Percentiles rank a stretch among this genome's conserved stretches.
phyloP scores from a whole-genome alignment of 1,140 invertebrate genomes.

The Cotesia chilonis region DNA sequence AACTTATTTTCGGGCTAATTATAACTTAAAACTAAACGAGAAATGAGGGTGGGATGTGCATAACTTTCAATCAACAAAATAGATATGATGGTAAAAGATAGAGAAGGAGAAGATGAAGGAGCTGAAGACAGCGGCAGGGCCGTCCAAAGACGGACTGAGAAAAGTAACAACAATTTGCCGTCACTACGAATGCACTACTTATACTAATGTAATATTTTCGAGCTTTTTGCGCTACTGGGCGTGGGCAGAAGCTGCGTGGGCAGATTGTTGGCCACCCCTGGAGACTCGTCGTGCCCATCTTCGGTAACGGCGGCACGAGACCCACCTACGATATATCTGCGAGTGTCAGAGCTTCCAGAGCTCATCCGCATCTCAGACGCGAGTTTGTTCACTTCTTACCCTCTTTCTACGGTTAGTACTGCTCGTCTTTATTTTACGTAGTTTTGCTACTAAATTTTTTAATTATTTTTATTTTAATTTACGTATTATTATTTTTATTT shows the following conservation, averaged over 20 bases:
- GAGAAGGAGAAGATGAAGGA: neutral
- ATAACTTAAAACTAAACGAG: too few relatives aligned
- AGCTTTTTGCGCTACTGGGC: constrained; percentile 43
- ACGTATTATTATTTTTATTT: neutral
- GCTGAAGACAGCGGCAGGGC: constrained; percentile 21
- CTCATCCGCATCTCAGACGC: constrained; percentile 58
- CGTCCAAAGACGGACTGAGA: constrained; percentile 36
- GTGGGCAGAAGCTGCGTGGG: constrained; percentile 54
- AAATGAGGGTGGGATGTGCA: constrained; percentile 11
- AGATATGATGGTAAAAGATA: neutral
- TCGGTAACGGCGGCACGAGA: constrained; percentile 57
- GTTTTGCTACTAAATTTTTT: neutral
- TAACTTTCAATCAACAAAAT: constrained; percentile 13
- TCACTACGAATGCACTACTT: constrained; percentile 26
- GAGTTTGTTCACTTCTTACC: constrained; percentile 55
- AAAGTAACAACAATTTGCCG: constrained; percentile 9
- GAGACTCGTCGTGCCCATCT: constrained; percentile 63
- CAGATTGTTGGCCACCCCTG: constrained; percentile 60
- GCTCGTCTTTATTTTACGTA: neutral
- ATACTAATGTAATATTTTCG: constrained; percentile 36
- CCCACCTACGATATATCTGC: constrained; percentile 59
- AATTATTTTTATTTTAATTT: constrained; percentile 1
- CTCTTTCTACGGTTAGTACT: constrained; percentile 53
- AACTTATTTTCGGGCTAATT: too few relatives aligned
- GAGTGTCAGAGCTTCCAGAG: constrained; percentile 53